Conservation (phyloP, 2,888 invertebrate genomes). For the Dryococelus australis region DNA sequence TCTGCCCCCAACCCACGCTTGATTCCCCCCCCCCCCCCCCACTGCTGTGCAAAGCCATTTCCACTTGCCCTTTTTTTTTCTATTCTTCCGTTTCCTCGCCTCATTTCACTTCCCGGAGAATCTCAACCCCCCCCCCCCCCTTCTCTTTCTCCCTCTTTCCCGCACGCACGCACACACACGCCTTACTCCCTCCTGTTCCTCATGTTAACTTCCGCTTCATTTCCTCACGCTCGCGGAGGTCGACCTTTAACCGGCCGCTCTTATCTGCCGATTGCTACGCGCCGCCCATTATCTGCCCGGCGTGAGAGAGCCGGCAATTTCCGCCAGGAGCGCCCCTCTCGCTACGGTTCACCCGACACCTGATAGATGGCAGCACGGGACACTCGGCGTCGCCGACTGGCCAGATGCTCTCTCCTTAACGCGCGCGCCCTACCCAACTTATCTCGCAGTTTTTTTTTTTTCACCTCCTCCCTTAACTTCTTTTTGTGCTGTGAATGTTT, state of each 20-base stretch:
- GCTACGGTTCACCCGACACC: not conserved
- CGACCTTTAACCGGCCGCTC: not conserved
- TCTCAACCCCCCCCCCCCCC: not conserved
- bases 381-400: not conserved
- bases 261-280: not conserved
- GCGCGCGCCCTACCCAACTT: too few relatives aligned
- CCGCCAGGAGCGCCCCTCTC: not conserved
- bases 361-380: not conserved
- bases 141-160: not conserved
- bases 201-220: constrained; percentile 29
- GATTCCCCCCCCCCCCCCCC: not conserved
- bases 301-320: not conserved
- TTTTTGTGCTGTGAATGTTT: too few relatives aligned
- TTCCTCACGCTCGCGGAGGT: not conserved
- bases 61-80: not conserved
- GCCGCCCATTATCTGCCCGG: not conserved
- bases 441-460: too few relatives aligned
- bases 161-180: not conserved
- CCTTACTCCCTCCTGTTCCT: not conserved
- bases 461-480: too few relatives aligned
- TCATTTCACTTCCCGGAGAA: not conserved
- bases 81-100: constrained; percentile 20
- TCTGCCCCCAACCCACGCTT: not conserved
- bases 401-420: not conserved
- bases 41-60: not conserved